Evolutionary conservation across 2,113 vertebrate species (phyloP).

Genomic region (Salvelinus sp.): DNA sequence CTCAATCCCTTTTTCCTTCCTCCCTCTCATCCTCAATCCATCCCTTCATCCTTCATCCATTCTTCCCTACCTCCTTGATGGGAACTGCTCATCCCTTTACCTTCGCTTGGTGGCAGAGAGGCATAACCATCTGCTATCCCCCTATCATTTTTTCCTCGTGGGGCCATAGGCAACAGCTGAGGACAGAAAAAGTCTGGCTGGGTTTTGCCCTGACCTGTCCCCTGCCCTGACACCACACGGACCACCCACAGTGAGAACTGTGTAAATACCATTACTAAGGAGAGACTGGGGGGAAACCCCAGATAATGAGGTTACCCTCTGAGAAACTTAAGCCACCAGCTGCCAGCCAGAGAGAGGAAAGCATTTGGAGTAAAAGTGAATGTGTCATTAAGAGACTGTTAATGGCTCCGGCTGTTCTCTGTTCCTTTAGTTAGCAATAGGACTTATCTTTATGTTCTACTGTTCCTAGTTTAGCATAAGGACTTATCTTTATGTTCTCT

Average conservation of each 20-base stretch:
- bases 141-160: neutral
- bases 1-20: too few species aligned
- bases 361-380: neutral
- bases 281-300: neutral
- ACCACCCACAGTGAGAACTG: neutral
- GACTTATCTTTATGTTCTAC: too few species aligned
- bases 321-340: neutral
- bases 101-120: neutral
- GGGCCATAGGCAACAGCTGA: neutral
- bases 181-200: neutral
- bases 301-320: neutral
- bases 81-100: too few species aligned
- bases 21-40: too few species aligned
- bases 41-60: too few species aligned
- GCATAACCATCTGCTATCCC: conserved; percentile 13
- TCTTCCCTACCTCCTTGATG: too few species aligned
- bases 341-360: neutral
- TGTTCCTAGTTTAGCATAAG: too few species aligned
- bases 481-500: too few species aligned
- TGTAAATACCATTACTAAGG: neutral
- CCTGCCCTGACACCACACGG: neutral
- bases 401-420: neutral
- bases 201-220: neutral
- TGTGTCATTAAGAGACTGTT: neutral
- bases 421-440: too few species aligned